Evolutionary conservation across 2,888 invertebrate species (phyloP).

Genomic region (Acrobasis suavella): DNA sequence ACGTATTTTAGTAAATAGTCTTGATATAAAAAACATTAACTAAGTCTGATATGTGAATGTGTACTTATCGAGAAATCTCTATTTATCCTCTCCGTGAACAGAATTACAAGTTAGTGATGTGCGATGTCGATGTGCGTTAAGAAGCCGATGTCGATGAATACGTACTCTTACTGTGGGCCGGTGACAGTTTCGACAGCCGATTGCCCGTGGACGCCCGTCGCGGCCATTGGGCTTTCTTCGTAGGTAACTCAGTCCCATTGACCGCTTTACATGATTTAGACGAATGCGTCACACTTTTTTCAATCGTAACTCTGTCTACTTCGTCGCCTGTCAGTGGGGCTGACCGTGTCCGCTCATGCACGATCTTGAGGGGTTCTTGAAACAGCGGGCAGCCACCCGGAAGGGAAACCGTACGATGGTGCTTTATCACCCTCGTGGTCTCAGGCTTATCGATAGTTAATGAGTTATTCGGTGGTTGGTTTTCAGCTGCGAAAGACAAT

Average conservation of each 20-base stretch:
- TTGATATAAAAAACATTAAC: too few relatives aligned
- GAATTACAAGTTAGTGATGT: conserved; percentile 25
- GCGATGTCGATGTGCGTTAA: conserved; percentile 25
- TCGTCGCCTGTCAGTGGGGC: conserved; percentile 85
- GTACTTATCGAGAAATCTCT: neutral
- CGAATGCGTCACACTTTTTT: conserved; percentile 57
- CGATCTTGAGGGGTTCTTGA: conserved; percentile 66
- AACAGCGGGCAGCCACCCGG: conserved; percentile 65
- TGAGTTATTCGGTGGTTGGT: conserved; percentile 72
- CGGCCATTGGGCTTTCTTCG: conserved; percentile 62
- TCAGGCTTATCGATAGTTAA: conserved; percentile 65
- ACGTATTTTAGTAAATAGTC: too few relatives aligned
- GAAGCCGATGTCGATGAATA: conserved; percentile 43
- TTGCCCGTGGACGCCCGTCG: conserved; percentile 75
- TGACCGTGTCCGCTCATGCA: conserved; percentile 87
- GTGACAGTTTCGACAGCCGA: conserved; percentile 70
- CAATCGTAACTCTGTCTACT: conserved; percentile 58
- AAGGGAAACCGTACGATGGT: conserved; percentile 70
- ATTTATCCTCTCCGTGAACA: neutral
- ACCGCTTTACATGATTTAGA: conserved; percentile 56
- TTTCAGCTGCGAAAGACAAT: conserved; percentile 75
- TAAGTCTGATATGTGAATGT: too few relatives aligned
- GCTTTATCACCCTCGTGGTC: conserved; percentile 56
- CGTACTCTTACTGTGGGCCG: conserved; percentile 78
- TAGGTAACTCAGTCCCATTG: conserved; percentile 55